Conservation (phyloP, 2,797 vertebrate species). For the Tinamus major region DNA sequence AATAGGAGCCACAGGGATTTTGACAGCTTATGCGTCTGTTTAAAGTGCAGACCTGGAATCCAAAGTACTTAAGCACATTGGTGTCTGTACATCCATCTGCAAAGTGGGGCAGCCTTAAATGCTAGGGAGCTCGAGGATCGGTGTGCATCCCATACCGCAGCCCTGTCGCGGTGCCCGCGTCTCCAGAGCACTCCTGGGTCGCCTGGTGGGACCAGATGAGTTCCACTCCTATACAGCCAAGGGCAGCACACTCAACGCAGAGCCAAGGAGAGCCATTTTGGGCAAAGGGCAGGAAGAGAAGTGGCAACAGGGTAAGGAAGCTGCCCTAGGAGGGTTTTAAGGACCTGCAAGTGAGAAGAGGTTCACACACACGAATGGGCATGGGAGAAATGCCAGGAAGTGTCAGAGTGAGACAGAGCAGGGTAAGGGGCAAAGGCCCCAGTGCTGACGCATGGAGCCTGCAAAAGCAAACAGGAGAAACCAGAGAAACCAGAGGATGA, state of each 20-base stretch:
- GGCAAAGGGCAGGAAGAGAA: background rate
- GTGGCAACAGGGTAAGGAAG: rapidly evolving
- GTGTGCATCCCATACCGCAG: background rate
- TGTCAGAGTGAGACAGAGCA: background rate
- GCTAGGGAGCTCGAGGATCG: background rate
- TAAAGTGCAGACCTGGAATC: background rate
- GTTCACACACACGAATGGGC: rapidly evolving
- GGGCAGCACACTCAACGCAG: background rate
- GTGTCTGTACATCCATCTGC: background rate
- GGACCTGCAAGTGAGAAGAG: background rate
- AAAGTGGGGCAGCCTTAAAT: background rate
- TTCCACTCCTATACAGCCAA: background rate
- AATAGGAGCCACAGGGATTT: background rate
- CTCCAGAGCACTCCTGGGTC: background rate
- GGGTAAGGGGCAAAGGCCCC: background rate
- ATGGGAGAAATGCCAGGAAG: background rate
- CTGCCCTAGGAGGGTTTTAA: background rate
- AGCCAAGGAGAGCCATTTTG: background rate
- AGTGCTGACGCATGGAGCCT: background rate
- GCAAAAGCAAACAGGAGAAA: slow-evolving; percentile 12
- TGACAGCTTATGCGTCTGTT: background rate
- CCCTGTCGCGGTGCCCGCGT: background rate
- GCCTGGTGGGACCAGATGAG: background rate
- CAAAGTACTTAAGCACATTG: background rate
- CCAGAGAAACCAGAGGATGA: background rate